Conservation (phyloP, 2,888 invertebrate species). For the Noctua comes region DNA sequence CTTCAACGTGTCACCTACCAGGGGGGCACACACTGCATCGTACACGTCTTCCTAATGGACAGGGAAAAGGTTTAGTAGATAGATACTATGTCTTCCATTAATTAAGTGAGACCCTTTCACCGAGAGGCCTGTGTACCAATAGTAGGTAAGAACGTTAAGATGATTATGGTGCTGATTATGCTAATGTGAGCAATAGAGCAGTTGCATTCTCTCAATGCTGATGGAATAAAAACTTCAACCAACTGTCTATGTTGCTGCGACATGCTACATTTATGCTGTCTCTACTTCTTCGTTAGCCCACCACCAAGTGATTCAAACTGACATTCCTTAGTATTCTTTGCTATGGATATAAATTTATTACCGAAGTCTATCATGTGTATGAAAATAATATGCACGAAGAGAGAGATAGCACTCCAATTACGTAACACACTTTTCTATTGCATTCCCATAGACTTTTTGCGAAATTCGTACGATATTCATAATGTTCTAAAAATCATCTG, state of each 20-base stretch:
- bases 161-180: not conserved
- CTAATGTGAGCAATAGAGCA: not conserved
- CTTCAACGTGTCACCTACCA: conserved; percentile 96
- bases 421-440: not conserved
- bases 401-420: not conserved
- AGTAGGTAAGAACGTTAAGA: not conserved
- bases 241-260: not conserved
- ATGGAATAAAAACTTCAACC: not conserved
- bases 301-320: not conserved
- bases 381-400: not conserved
- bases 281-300: not conserved
- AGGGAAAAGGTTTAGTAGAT: conserved; percentile 4
- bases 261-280: not conserved
- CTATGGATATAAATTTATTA: not conserved
- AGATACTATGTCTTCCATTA: not conserved
- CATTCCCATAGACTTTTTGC: not conserved
- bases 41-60: conserved; percentile 93
- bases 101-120: not conserved
- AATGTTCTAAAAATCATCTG: not conserved
- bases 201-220: not conserved
- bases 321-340: not conserved
- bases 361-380: not conserved
- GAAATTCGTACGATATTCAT: not conserved
- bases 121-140: not conserved
- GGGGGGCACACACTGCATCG: conserved; percentile 94